Evolutionary conservation across 2,888 invertebrate genomes (phyloP).

Genomic region (Tridacna gigas): DNA sequence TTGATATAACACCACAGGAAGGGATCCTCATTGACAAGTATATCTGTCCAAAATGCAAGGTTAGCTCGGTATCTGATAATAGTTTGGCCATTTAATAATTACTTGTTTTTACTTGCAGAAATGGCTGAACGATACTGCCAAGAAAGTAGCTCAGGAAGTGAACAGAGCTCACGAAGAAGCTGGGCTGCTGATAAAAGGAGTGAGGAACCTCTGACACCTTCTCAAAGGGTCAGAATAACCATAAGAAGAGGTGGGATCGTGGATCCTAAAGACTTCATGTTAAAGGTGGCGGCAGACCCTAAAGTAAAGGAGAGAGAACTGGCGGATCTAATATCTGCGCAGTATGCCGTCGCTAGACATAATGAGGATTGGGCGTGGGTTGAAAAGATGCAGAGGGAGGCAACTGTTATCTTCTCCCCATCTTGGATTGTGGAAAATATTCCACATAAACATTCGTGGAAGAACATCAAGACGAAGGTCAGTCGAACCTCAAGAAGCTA

Average conservation of each 20-base stretch:
- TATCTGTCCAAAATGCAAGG: not conserved
- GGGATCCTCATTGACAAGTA: conserved; percentile 5
- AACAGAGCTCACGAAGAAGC: not conserved
- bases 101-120: not conserved
- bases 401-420: not conserved
- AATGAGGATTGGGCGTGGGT: not conserved
- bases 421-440: conserved; percentile 1
- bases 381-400: not conserved
- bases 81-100: not conserved
- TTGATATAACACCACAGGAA: not conserved
- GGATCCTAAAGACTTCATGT: not conserved
- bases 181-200: not conserved
- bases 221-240: not conserved
- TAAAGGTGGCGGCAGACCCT: not conserved
- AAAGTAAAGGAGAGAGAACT: not conserved
- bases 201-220: not conserved
- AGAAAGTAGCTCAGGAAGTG: not conserved
- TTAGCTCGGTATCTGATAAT: not conserved
- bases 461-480: too few species aligned
- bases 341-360: not conserved
- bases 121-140: not conserved
- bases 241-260: not conserved
- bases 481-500: too few species aligned
- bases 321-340: not conserved
- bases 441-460: not conserved